Base-by-base conservation (phyloP, 2,888 invertebrate species). In the Meiosimyza decipiens region DNA sequence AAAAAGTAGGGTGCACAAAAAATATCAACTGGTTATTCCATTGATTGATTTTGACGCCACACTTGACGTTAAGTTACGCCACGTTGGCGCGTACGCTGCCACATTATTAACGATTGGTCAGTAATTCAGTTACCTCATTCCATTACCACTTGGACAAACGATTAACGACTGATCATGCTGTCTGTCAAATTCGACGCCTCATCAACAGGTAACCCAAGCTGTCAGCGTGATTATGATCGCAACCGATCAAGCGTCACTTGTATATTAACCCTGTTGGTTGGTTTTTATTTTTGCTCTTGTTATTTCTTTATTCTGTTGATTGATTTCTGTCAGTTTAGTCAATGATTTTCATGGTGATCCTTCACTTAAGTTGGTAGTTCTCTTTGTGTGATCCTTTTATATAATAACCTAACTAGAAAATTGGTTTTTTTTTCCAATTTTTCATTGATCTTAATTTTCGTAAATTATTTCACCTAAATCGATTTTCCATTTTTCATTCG, bases 271-370 rank as follows among this genome's bases (percentile, higher is more conserved):
- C 28, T 28, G 28, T 28, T 28, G 4, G 28, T 28, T 28, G 2
- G 28, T 28, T 40, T 40, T 40, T 9, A 40, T 6, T 40, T 9
- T 40, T 40, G 6, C 40, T 6, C 9, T 40, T 9, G 9, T 7
- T 40, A 40, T 40, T 40, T 6, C 40, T 50, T 47, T 13, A 16
- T 60, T 59, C n/a, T 54, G 62, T 59, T 70, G 70, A 70, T 70
- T 70, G 70, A 70, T 70, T 70, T 70, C 70, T 70, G 70, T 63
- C 70, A 70, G 70, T 22, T 49, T 33, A 63, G 22, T 70, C 63
- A 54, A 16, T 52, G 52, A 16, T 18, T 47, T 62, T 63, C 63
- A 40, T 11, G 54, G 57, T 62, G 63, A 70, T 70, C 63, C 62
- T 63, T 52, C 6, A 28, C 22, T 12, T 40, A 40, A 40, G 40